These are phyloP conservation scores for Tinamus guttatus DNA, from an alignment of 2,113 vertebrate species.

Conservation along the genomic window DNA sequence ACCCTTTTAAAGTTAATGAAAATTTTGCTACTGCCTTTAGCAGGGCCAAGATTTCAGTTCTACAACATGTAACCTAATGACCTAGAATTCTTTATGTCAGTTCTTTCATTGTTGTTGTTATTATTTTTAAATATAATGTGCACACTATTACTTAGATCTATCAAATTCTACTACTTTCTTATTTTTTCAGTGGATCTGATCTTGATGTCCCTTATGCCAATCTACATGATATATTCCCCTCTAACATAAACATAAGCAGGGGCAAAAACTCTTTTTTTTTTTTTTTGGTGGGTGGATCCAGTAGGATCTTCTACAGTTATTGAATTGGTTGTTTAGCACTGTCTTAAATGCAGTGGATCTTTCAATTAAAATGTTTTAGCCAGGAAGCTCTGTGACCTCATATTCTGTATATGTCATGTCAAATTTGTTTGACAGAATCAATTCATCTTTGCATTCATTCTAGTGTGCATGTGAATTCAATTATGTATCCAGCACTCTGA, in stretches of 20 bases:
- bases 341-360: neutral
- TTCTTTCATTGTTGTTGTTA: neutral
- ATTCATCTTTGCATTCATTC: neutral
- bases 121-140: neutral
- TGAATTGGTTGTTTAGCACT: neutral
- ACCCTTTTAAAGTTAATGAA: neutral
- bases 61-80: neutral
- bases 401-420: neutral
- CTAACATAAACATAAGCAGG: neutral
- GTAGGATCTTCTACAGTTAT: neutral
- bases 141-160: neutral
- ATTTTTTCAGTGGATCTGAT: neutral
- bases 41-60: neutral
- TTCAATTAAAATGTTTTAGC: neutral
- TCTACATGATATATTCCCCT: neutral
- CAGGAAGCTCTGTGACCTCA: neutral
- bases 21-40: neutral
- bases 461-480: constrained; percentile 40
- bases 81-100: neutral
- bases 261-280: no score
- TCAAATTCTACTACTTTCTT: neutral
- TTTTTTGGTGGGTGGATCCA: neutral
- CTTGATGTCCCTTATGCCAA: neutral
- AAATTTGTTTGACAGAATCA: constrained; percentile 22
- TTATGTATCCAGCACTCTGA: constrained; percentile 55